Evolutionary conservation across 2,888 invertebrate species (phyloP).

Genomic region (Synergus japonicus): DNA sequence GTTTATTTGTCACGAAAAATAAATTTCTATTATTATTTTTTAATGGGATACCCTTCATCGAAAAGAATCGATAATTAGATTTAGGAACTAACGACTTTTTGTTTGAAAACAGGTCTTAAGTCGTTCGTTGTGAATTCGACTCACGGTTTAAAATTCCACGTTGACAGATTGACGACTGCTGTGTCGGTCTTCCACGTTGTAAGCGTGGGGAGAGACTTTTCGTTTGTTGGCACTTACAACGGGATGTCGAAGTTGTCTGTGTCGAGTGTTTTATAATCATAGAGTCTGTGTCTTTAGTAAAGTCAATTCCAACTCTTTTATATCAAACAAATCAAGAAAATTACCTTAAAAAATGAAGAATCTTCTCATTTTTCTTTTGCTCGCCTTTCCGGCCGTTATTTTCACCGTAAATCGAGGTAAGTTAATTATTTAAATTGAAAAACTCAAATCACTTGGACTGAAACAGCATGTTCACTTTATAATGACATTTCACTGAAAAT

Average conservation of each 20-base stretch:
- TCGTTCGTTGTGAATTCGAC: not conserved
- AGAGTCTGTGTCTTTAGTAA: not conserved
- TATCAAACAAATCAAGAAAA: conserved; percentile 14
- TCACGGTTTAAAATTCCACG: conserved; percentile 32
- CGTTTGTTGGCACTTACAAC: conserved; percentile 27
- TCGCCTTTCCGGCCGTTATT: conserved; percentile 86
- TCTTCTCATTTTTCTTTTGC: conserved; percentile 82
- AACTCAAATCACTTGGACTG: conserved; percentile 20
- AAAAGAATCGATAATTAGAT: no score
- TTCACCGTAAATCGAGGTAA: conserved; percentile 86
- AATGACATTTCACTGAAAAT: conserved; percentile 24
- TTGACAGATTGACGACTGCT: conserved; percentile 34
- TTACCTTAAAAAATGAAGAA: conserved; percentile 82
- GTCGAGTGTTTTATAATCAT: not conserved
- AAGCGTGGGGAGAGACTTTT: conserved; percentile 21
- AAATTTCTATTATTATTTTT: no score
- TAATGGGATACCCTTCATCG: no score
- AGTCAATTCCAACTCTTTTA: not conserved
- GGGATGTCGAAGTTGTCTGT: conserved; percentile 5
- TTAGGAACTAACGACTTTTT: not conserved
- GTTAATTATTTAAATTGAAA: conserved; percentile 64
- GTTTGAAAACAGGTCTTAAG: not conserved
- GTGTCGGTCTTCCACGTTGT: conserved; percentile 38
- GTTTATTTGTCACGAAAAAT: no score
- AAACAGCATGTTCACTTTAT: conserved; percentile 24